A percentile compares a stretch with the other conserved stretches of the same genome.
Conservation (phyloP, 2,113 vertebrate species). For the Bungarus multicinctus region DNA sequence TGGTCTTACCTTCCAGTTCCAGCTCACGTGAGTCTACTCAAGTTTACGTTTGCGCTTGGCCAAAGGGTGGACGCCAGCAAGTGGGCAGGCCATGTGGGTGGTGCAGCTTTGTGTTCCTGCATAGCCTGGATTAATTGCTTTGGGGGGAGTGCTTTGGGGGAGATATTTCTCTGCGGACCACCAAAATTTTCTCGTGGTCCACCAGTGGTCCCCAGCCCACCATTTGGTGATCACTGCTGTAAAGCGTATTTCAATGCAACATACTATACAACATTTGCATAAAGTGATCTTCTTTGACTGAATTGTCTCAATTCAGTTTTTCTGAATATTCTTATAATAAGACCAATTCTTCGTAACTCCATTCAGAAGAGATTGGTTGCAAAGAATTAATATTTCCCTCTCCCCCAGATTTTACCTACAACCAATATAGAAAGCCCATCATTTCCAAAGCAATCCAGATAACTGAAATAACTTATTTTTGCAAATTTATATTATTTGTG, state of each 20-base stretch:
- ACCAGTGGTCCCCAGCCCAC: no score
- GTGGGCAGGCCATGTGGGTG: no score
- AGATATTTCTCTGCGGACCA: no score
- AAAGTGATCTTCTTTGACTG: neutral
- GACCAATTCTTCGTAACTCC: neutral
- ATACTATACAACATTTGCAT: neutral
- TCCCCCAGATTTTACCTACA: neutral
- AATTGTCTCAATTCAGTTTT: neutral
- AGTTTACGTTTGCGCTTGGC: no score
- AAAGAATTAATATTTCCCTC: neutral
- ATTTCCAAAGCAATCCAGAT: neutral
- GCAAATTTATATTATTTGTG: neutral
- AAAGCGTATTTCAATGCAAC: neutral
- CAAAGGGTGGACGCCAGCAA: no score
- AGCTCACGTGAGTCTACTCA: no score
- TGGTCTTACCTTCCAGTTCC: no score
- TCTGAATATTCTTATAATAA: neutral
- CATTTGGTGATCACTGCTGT: neutral
- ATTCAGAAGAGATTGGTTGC: neutral
- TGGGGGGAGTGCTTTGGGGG: no score
- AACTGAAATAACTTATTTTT: neutral
- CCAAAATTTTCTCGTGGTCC: no score
- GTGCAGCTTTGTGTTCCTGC: no score
- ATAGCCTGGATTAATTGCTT: no score
- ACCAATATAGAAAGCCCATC: neutral